Conservation (phyloP, 1,140 invertebrate genomes). For the Drosophila orosa region DNA sequence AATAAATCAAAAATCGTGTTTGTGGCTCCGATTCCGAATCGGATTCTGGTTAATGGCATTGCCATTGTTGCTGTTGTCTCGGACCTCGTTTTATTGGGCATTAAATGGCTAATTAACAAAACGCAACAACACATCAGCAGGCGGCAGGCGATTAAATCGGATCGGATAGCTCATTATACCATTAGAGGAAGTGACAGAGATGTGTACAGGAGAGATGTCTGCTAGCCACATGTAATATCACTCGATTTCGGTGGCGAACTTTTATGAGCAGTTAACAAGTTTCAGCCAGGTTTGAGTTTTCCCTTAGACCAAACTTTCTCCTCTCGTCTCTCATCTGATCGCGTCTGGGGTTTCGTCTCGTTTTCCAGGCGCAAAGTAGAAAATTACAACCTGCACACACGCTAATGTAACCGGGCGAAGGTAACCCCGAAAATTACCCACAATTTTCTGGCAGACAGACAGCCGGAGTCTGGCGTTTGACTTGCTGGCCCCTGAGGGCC, state of each 20-base stretch:
- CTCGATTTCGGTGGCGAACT: slow-evolving; percentile 16
- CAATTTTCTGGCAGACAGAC: slow-evolving; percentile 60
- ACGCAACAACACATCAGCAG: slow-evolving; percentile 50
- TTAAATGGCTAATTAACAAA: slow-evolving; percentile 79
- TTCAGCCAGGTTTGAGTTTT: slow-evolving; percentile 1
- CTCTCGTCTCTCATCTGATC: neutral
- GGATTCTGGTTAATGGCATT: slow-evolving; percentile 41
- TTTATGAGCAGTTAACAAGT: slow-evolving; percentile 61
- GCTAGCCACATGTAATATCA: slow-evolving; percentile 5
- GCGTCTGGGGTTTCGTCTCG: slow-evolving; percentile 2
- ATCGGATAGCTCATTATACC: slow-evolving; percentile 37
- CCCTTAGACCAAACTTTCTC: slow-evolving; percentile 6
- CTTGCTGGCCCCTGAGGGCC: slow-evolving; percentile 56
- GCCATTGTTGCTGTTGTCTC: slow-evolving; percentile 30
- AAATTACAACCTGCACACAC: slow-evolving; percentile 79
- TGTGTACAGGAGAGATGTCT: neutral
- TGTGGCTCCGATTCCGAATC: slow-evolving; percentile 33
- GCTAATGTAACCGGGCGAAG: slow-evolving; percentile 64
- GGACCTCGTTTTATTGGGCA: slow-evolving; percentile 64
- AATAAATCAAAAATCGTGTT: slow-evolving; percentile 68
- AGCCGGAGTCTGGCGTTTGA: slow-evolving; percentile 52
- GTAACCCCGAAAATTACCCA: slow-evolving; percentile 65
- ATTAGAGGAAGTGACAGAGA: slow-evolving; percentile 39
- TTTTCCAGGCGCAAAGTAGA: slow-evolving; percentile 78
- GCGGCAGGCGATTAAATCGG: slow-evolving; percentile 41